Evolutionary conservation across 2,888 invertebrate species (phyloP).

Genomic region (Tinea pellionella): DNA sequence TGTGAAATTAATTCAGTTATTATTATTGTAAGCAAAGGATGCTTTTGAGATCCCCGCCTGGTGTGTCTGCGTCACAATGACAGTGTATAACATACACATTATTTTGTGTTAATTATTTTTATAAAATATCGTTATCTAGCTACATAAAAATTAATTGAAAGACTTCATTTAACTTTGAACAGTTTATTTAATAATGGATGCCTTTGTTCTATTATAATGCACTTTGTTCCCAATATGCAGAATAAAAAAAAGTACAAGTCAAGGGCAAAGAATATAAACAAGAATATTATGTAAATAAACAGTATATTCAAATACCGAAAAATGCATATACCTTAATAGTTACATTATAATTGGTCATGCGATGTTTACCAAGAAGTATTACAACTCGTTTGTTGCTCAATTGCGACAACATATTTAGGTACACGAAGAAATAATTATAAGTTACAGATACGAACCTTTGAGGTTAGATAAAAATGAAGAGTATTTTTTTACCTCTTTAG

Average conservation of each 20-base stretch:
- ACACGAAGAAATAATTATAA: background rate
- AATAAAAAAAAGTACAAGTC: background rate
- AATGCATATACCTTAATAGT: background rate
- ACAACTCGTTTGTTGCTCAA: background rate
- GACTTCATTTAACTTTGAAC: background rate
- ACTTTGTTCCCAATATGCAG: background rate
- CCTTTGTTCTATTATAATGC: background rate
- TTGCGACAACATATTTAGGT: background rate
- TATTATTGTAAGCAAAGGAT: no score
- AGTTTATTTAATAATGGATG: no score
- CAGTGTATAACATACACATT: no score
- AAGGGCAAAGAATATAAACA: slow-evolving; percentile 3
- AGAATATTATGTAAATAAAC: background rate
- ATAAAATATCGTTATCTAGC: background rate
- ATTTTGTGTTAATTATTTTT: no score
- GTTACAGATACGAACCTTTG: slow-evolving; percentile 26
- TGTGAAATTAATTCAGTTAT: no score
- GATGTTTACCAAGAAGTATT: slow-evolving; percentile 1
- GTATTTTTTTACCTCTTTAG: slow-evolving; percentile 46
- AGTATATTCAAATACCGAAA: background rate
- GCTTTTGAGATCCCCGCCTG: no score
- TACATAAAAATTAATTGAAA: background rate
- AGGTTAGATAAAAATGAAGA: slow-evolving; percentile 45
- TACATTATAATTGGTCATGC: background rate
- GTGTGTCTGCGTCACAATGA: no score